Base-by-base conservation (phyloP, 2,888 invertebrate genomes). In the Copidosoma aretas region DNA sequence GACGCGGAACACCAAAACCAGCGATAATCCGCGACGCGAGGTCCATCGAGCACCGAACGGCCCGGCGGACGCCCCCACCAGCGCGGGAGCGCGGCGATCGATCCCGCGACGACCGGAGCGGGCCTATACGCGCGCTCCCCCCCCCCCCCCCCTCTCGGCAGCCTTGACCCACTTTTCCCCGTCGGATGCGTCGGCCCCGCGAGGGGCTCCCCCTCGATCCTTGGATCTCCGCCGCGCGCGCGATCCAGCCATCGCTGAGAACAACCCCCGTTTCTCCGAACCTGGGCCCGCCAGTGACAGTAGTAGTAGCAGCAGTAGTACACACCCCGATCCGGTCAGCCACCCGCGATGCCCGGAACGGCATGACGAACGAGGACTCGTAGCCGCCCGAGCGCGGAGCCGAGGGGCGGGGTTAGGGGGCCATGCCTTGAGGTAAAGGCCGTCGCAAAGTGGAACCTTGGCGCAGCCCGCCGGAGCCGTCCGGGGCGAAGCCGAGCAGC, bases 131-230 rank as follows among this genome's bases (percentile, higher is more conserved):
- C 25, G 32, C 32, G 4, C 8, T 3, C 32, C 32, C 4, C 32
- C 3, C 8, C 32, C 8, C n/a, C 10, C 49, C 19, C 49, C 17
- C n/a, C 51, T 10, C 32, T n/a, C 32, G 32, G 12, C 46, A n/a
- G 60, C 68, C 64, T 68, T 62, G 67, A 67, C 67, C 67, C 52
- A 61, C 39, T 66, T n/a, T n/a, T n/a, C n/a, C 19, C 10, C 54
- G 46, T 43, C 32, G 59, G 58, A 25, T 39, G 54, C 21, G 19
- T 22, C 21, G 52, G 52, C 22, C 52, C 19, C 5, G 22, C 19
- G 21, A n/a, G 2, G 19, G 52, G 19, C 12, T 12, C 52, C 21
- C 8, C 52, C 4, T 12, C 21, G 52, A 53, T n/a, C n/a, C n/a
- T n/a, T n/a, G n/a, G n/a, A n/a, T n/a, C n/a, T n/a, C n/a, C n/a